Base-by-base conservation (phyloP, 2,888 invertebrate genomes). In the Catotricha subobsoleta region DNA sequence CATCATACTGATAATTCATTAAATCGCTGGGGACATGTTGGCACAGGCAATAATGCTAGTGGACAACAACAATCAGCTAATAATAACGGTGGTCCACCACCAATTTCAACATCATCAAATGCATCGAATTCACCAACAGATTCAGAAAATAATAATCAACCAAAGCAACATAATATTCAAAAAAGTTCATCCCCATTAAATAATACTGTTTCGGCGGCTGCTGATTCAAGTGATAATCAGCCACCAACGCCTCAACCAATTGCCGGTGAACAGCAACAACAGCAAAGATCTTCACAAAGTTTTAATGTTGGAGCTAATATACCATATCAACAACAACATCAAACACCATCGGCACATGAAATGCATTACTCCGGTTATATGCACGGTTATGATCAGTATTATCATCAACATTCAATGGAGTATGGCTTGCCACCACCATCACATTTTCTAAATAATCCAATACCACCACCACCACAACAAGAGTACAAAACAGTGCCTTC, bases 141-240 rank as follows among this genome's bases (percentile, higher is more conserved):
- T 38, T 43, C 45, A 2, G 46, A 47, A 21, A 78, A 76, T 55
- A 78, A 79, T 61, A 77, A 77, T 63, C 29, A 28, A 19, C 39
- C 39, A 13, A 20, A 20, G 21, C 25, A 6, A 10, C 38, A 67
- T 56, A 13, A 33, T 10, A 33, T 33, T 15, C 20, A 35, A 8
- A 35, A 42, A 19, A 38, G 40, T 29, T 29, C 39, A 9, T 55
- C 44, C 52, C 39, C 39, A 23, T 39, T 36, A 23, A 50, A 51
- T 42, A 67, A 64, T 31, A 69, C 74, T 39, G 68, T 75, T 51
- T 72, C 76, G 49, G 77, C 78, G 10, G 72, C 80, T 28, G 79
- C 80, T 42, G 82, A 82, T 59, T 79, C 80, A 43, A 79, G 78
- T 52, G 82, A 82, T 59, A 62, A 62, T 54, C 61, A 62, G 45